Evolutionary conservation across 2,888 invertebrate genomes (phyloP).

Genomic region (Eugnorisma glareosa): DNA sequence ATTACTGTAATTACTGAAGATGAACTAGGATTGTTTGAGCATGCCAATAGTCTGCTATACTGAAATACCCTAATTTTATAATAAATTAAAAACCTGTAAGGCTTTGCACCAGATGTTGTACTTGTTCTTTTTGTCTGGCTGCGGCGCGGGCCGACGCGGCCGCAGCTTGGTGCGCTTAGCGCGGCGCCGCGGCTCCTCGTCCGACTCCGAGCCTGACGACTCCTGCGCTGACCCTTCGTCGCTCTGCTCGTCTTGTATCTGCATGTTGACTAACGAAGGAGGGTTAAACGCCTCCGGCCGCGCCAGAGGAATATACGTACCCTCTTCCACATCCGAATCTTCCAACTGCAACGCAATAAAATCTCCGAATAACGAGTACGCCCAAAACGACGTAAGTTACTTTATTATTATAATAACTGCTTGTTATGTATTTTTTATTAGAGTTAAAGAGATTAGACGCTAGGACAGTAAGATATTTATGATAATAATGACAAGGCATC

Average conservation of each 20-base stretch:
- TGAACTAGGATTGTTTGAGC: background rate
- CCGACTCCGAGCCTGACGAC: conserved; percentile 90
- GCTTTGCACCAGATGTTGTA: conserved; percentile 95
- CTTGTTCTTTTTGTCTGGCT: conserved; percentile 91
- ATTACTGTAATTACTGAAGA: background rate
- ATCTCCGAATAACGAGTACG: conserved; percentile 46
- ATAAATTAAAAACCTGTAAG: conserved; percentile 80
- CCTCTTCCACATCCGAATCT: conserved; percentile 89
- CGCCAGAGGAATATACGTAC: conserved; percentile 90
- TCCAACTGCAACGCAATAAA: conserved; percentile 79
- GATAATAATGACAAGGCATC: conserved; percentile 13
- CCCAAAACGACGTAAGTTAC: conserved; percentile 51
- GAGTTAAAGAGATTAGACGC: background rate
- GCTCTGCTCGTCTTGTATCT: conserved; percentile 91
- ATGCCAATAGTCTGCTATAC: background rate
- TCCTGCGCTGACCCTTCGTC: conserved; percentile 89
- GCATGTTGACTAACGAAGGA: conserved; percentile 87
- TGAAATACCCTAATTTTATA: background rate
- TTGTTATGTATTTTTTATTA: background rate
- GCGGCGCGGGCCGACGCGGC: conserved; percentile 77
- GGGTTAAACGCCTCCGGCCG: conserved; percentile 90
- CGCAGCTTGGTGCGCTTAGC: conserved; percentile 90
- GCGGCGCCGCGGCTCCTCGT: conserved; percentile 89
- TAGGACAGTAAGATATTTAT: background rate
- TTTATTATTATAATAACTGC: conserved; percentile 11